phyloP scores from a whole-genome alignment of 2,797 vertebrate genomes.

The Iguana delicatissima region DNA sequence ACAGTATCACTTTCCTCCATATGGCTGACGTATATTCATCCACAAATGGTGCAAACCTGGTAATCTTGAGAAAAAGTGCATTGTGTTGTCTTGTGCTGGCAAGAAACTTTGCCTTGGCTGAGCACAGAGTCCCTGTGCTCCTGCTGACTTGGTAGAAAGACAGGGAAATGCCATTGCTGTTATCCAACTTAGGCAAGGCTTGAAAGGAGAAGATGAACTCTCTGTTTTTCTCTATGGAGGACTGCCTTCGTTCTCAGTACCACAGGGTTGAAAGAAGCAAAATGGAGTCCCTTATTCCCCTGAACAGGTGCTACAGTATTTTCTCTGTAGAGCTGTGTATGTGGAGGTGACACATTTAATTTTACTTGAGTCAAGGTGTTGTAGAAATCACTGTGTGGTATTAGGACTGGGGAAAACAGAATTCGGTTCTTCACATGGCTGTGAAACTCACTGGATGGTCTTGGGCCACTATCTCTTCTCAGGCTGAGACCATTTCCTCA shows the following conservation, averaged over 20 bases:
- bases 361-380: too few species aligned
- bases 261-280: not conserved
- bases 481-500: too few species aligned
- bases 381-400: too few species aligned
- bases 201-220: not conserved
- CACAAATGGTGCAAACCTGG: too few species aligned
- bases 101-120: not conserved
- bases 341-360: not conserved
- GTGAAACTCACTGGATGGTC: not conserved
- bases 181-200: not conserved
- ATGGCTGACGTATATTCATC: too few species aligned
- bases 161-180: not conserved
- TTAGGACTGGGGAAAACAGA: not conserved
- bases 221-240: not conserved
- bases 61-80: too few species aligned
- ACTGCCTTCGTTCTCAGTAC: too few species aligned
- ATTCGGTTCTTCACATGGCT: not conserved
- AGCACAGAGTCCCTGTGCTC: not conserved
- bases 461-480: not conserved
- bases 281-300: not conserved
- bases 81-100: not conserved
- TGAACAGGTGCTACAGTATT: not conserved
- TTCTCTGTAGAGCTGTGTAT: not conserved
- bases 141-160: not conserved
- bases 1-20: too few species aligned